Base-by-base conservation (phyloP, 2,888 invertebrate species). In the Drosophila limbata region DNA sequence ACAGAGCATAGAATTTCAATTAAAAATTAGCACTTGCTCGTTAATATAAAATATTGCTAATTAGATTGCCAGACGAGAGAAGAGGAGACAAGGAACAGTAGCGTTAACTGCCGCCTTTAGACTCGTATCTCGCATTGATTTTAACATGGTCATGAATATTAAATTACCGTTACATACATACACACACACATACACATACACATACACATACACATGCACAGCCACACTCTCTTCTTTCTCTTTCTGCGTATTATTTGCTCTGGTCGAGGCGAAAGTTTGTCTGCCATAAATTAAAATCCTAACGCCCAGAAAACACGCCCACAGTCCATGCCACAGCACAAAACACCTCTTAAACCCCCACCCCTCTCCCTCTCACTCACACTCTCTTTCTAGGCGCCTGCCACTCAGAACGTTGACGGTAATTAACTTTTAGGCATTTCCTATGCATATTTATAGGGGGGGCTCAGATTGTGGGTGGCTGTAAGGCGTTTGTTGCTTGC, bases 341-440 rank as follows among this genome's bases (percentile, higher is more conserved):
- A 39, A 42, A 31, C 45, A 11, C 19, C 31, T 19, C 42, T 11
- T 3, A 10, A n/a, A 2, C 37, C 6, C n/a, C n/a, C n/a, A 8
- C n/a, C 40, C 15, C 35, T 25, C 19, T 45, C 42, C 31, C 48
- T 15, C 4, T n/a, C 40, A 5, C 28, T 6, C 8, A 42, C 17
- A 11, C 33, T 15, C 50, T 25, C 19, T 9, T 40, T 40, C 9
- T 47, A 63, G 65, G 28, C 42, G 76, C 73, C 79, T 75, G 86
- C 86, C 86, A 86, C 88, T 86, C 88, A 81, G 79, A 82, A 79
- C 71, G 81, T 81, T 87, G 84, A 76, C 79, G 89, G 89, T 86
- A 86, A 86, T 86, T 86, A 86, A 86, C 85, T 86, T 86, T 86
- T 88, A 89, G 89, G 87, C 84, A 86, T 86, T 86, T 86, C 76